phyloP scores from a whole-genome alignment of 2,888 invertebrate genomes.

The Polylopha cassiicola region DNA sequence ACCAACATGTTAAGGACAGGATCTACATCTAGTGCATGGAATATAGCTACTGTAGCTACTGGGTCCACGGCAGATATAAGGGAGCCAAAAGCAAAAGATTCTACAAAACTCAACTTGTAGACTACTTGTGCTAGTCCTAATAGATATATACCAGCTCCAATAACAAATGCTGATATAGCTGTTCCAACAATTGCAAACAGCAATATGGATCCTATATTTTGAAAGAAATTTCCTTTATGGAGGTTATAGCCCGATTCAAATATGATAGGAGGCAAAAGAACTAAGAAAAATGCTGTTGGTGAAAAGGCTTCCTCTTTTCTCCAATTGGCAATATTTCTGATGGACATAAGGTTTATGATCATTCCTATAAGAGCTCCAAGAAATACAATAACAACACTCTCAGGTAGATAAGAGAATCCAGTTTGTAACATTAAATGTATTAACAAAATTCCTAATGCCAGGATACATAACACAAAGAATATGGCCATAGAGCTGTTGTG shows the following conservation, averaged over 20 bases:
- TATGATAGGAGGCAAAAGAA: conserved; percentile 97
- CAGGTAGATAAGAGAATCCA: conserved; percentile 97
- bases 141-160: conserved; percentile 97
- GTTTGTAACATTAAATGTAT: conserved; percentile 97
- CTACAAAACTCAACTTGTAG: conserved; percentile 94
- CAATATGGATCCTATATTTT: conserved; percentile 99
- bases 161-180: conserved; percentile 96
- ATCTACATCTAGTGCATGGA: conserved; percentile 97
- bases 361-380: conserved; percentile 95
- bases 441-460: conserved; percentile 94
- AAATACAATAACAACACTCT: conserved; percentile 97
- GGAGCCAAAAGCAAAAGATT: conserved; percentile 99
- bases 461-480: conserved; percentile 97
- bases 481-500: conserved; percentile 98
- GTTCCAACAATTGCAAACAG: conserved; percentile 99
- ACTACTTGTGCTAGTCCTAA: conserved; percentile 94
- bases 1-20: conserved; percentile 99
- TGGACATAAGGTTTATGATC: conserved; percentile 91
- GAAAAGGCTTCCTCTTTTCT: conserved; percentile 98
- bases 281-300: conserved; percentile 98
- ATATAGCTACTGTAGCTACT: conserved; percentile 98
- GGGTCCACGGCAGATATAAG: conserved; percentile 99
- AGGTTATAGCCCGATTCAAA: conserved; percentile 99
- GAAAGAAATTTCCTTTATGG: conserved; percentile 97
- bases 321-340: conserved; percentile 94